These are phyloP conservation scores for Cephalopholis sonnerati DNA, from an alignment of 2,113 vertebrate species.

Conservation along the genomic window DNA sequence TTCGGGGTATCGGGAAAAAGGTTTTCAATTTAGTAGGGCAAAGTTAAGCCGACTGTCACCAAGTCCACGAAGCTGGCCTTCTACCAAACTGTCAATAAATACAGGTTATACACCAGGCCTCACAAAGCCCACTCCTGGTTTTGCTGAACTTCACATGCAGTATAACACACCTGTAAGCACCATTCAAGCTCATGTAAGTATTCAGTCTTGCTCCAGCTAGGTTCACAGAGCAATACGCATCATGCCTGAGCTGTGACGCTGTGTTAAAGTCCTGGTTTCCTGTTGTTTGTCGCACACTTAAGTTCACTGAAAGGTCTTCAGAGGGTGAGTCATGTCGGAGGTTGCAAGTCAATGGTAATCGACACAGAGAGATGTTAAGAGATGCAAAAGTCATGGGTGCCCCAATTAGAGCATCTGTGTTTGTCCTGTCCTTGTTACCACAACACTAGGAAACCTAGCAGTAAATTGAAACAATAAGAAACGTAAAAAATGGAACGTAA, in stretches of 20 bases:
- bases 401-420: conserved; percentile 33
- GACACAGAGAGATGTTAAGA: conserved; percentile 27
- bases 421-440: not conserved
- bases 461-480: not conserved
- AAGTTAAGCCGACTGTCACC: conserved; percentile 9
- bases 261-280: conserved; percentile 21
- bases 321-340: conserved; percentile 4
- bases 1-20: not conserved
- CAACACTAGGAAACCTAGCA: not conserved
- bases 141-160: not conserved
- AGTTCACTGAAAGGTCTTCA: conserved; percentile 25
- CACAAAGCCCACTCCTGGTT: not conserved
- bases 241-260: not conserved
- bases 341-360: conserved; percentile 36
- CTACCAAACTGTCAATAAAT: not conserved
- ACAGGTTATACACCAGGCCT: not conserved
- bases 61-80: not conserved
- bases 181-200: not conserved
- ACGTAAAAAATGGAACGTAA: not conserved
- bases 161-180: not conserved
- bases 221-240: not conserved
- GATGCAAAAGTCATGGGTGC: conserved; percentile 5
- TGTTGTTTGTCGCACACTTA: conserved; percentile 30
- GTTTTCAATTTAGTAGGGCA: not conserved
- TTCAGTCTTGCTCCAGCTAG: not conserved